phyloP scores from a whole-genome alignment of 2,888 invertebrate genomes.

The Tupiocoris notatus region DNA sequence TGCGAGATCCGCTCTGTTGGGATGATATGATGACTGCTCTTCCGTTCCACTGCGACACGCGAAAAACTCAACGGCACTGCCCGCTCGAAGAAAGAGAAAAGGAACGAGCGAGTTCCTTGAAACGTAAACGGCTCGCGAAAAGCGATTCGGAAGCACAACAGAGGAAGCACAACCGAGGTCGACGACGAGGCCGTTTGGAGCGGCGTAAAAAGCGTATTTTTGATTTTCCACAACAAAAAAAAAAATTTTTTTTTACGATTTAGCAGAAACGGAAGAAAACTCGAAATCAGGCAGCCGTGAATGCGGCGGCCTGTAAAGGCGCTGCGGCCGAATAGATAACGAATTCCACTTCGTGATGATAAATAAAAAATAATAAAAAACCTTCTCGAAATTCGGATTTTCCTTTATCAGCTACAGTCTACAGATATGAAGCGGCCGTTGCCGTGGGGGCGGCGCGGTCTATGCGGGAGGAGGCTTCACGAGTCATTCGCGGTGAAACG shows the following conservation, averaged over 20 bases:
- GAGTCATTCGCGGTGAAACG: neutral
- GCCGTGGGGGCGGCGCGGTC: neutral
- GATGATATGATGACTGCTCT: conserved; percentile 35
- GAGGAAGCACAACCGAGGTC: neutral
- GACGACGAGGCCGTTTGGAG: neutral
- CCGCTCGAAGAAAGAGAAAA: neutral
- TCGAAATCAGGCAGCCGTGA: no score
- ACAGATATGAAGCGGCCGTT: neutral
- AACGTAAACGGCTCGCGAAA: neutral
- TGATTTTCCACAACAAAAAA: no score
- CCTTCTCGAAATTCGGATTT: no score
- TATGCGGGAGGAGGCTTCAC: neutral
- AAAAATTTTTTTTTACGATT: no score
- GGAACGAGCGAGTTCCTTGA: neutral
- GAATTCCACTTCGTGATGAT: no score
- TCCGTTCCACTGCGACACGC: conserved; percentile 7
- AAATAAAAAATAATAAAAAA: no score
- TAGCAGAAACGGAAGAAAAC: no score
- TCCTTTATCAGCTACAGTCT: no score
- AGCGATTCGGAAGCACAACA: neutral
- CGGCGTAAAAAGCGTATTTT: no score
- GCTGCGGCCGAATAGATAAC: no score
- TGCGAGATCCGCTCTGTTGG: conserved; percentile 33
- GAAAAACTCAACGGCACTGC: neutral
- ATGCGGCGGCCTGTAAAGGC: no score